These are phyloP conservation scores for Rhea americana DNA, from an alignment of 2,113 vertebrate species.

Conservation along the genomic window DNA sequence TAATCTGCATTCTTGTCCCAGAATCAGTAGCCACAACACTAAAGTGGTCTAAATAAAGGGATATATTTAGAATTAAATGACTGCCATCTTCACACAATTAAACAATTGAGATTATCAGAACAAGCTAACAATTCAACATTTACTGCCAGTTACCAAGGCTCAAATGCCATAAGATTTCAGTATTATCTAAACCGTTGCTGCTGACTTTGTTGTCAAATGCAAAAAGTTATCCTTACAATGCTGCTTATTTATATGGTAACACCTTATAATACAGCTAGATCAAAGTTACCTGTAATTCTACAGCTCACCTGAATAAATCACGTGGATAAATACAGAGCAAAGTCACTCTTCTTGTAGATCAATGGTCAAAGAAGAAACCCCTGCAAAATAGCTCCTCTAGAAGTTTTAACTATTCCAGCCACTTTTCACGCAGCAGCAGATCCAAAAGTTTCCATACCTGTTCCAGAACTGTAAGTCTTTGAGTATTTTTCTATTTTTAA, in stretches of 20 bases:
- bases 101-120: not conserved
- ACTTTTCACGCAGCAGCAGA: not conserved
- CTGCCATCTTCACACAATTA: not conserved
- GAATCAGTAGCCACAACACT: not conserved
- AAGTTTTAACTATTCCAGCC: not conserved
- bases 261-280: not conserved
- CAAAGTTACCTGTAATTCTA: not conserved
- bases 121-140: not conserved
- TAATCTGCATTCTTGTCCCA: not conserved
- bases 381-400: not conserved
- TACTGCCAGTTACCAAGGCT: not conserved
- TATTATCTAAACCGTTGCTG: not conserved
- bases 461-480: not conserved
- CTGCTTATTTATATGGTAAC: not conserved
- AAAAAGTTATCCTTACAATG: not conserved
- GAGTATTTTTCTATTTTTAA: not conserved
- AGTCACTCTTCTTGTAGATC: not conserved
- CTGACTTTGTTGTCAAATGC: not conserved
- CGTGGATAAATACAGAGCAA: not conserved
- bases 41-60: not conserved
- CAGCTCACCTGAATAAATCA: slow-evolving; percentile 5
- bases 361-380: not conserved
- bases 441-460: not conserved
- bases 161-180: not conserved
- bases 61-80: not conserved